Base-by-base conservation (phyloP, 2,113 vertebrate species). In the Passerina amoena region DNA sequence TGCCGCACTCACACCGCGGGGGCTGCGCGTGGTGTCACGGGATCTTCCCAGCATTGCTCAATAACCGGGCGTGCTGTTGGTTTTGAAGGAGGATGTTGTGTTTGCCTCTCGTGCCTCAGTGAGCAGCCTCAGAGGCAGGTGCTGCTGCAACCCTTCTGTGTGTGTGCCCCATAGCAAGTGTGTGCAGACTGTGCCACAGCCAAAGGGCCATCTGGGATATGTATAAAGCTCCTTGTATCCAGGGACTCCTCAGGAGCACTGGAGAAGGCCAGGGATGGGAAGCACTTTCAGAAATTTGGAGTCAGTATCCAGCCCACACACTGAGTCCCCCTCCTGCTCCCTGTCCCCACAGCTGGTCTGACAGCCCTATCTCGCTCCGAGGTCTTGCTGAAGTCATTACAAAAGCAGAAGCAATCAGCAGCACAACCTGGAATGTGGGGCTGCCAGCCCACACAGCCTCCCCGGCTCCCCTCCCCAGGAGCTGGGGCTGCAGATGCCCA, bases 11-110 rank as follows among this genome's bases (percentile, higher is more conserved):
- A 65, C 73, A 44, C 24, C 2, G 0, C 1, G 42, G 27, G 48
- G 37, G 47, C 31, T 40, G 51, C 1, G 0, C 10, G 59, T 7
- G 59, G 35, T 48, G 91, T 66, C 2, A 0, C 45, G 53, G 48
- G 33, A 51, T 59, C 76, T 65, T 56, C 51, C 68, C 87, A 61
- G 11, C 24, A 5, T 70, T 91, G 59, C 72, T 61, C 77, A 83
- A 48, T 38, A 42, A 27, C 38, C 10, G 44, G 27, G 35, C 0
- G 10, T 19, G 21, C 53, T 77, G 31, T 14, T 72, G n/a, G 50
- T 37, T 57, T 86, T 80, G 40, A 17, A 44, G 72, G 40, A 88
- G 33, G 33, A 64, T 33, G 42, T 30, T 21, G 21, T 31, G 25
- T 51, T 23, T 48, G 40, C 45, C 48, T 53, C 37, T 77, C 19